Percentiles rank a stretch among this genome's conserved stretches.
Conservation (phyloP, 2,888 invertebrate genomes). For the Dione vanillae region DNA sequence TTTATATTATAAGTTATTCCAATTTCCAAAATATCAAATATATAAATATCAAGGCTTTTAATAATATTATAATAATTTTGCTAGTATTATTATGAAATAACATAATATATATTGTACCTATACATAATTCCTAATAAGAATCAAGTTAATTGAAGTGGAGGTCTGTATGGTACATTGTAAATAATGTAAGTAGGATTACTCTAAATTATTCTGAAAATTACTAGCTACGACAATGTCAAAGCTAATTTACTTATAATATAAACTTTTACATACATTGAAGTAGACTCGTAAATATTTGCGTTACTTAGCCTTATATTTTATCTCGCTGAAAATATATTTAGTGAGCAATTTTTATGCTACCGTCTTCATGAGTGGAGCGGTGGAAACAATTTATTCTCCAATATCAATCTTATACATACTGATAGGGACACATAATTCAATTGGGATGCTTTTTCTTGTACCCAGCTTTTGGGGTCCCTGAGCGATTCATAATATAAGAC, state of each 20-base stretch:
- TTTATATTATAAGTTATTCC: too few species aligned
- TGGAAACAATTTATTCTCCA: constrained; percentile 51
- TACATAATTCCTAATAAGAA: too few species aligned
- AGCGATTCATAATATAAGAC: constrained; percentile 36
- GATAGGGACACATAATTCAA: constrained; percentile 52
- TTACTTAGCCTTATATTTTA: constrained; percentile 36
- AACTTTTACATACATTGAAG: neutral
- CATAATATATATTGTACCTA: too few species aligned
- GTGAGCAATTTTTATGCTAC: constrained; percentile 37
- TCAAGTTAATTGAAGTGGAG: too few species aligned
- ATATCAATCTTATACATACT: constrained; percentile 52
- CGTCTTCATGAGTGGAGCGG: constrained; percentile 40
- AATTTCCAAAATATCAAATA: too few species aligned
- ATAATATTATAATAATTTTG: too few species aligned
- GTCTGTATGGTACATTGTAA: too few species aligned
- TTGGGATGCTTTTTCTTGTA: constrained; percentile 46
- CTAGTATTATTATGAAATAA: too few species aligned
- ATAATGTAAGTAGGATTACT: too few species aligned
- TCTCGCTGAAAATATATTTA: constrained; percentile 42
- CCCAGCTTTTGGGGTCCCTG: constrained; percentile 33
- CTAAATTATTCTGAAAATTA: too few species aligned
- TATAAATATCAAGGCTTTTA: too few species aligned
- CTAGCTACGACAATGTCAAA: neutral
- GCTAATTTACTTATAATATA: neutral
- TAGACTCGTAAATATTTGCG: neutral